phyloP scores from a whole-genome alignment of 2,113 vertebrate genomes.

The Periophthalmus modestus region DNA sequence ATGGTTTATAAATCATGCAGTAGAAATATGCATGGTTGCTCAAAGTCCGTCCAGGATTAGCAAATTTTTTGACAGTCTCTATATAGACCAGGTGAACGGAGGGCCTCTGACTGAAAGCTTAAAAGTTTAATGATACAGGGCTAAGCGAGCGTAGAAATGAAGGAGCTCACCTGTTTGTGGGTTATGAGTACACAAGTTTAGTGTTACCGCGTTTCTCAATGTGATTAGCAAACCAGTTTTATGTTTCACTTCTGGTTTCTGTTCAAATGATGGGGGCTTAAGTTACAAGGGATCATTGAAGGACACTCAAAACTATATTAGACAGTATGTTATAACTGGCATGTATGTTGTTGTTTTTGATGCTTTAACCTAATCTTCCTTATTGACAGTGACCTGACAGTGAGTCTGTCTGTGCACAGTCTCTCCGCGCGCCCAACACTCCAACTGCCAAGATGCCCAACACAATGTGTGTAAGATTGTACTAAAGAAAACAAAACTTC shows the following conservation, averaged over 20 bases:
- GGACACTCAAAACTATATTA: not conserved
- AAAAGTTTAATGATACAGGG: slow-evolving; percentile 7
- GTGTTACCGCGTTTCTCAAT: slow-evolving; percentile 31
- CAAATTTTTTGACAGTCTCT: not conserved
- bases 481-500: slow-evolving; percentile 45
- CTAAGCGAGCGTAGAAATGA: slow-evolving; percentile 19
- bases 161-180: slow-evolving; percentile 1
- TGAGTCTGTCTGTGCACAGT: slow-evolving; percentile 77
- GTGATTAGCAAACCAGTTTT: slow-evolving; percentile 41
- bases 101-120: not conserved
- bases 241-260: slow-evolving; percentile 51
- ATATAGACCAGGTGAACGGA: not conserved
- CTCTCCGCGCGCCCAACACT: slow-evolving; percentile 67
- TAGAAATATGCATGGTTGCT: not conserved
- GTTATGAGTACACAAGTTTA: slow-evolving; percentile 11
- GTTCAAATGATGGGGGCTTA: slow-evolving; percentile 29
- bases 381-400: slow-evolving; percentile 69
- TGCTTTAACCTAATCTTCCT: slow-evolving; percentile 19
- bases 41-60: not conserved
- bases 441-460: slow-evolving; percentile 77
- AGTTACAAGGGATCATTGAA: slow-evolving; percentile 21
- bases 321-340: slow-evolving; percentile 2
- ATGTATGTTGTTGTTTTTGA: not conserved
- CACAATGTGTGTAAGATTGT: slow-evolving; percentile 82
- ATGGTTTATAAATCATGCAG: slow-evolving; percentile 46